Evolutionary conservation across 2,888 invertebrate genomes (phyloP).

Genomic region (Lissonota sp.): DNA sequence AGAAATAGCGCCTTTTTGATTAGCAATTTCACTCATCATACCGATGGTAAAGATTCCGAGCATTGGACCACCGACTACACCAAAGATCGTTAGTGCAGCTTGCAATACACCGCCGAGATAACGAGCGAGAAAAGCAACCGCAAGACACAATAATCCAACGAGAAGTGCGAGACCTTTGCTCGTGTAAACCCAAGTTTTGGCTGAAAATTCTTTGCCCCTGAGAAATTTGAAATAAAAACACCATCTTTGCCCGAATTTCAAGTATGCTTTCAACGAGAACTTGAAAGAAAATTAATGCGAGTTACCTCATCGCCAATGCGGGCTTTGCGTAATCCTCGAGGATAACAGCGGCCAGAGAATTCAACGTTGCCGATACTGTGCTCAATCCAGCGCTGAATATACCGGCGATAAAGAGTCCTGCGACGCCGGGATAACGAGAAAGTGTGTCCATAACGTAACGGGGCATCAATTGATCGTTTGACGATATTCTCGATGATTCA

Average conservation of each 20-base stretch:
- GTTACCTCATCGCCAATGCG: slow-evolving; percentile 68
- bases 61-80: slow-evolving; percentile 94
- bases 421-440: slow-evolving; percentile 81
- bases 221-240: slow-evolving; percentile 26
- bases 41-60: slow-evolving; percentile 93
- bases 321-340: slow-evolving; percentile 92
- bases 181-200: slow-evolving; percentile 63
- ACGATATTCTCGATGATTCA: slow-evolving; percentile 86
- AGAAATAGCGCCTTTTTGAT: slow-evolving; percentile 89
- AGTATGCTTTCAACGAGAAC: neutral
- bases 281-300: neutral
- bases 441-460: slow-evolving; percentile 91
- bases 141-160: slow-evolving; percentile 91
- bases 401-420: slow-evolving; percentile 77
- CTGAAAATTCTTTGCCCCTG: slow-evolving; percentile 69
- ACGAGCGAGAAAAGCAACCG: slow-evolving; percentile 88
- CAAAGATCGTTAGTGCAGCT: slow-evolving; percentile 93
- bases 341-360: slow-evolving; percentile 95
- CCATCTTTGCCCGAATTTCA: neutral
- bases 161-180: slow-evolving; percentile 88
- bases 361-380: slow-evolving; percentile 95
- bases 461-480: slow-evolving; percentile 92
- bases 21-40: slow-evolving; percentile 91
- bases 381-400: slow-evolving; percentile 96
- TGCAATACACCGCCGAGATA: slow-evolving; percentile 90